Evolutionary conservation across 92 coral and sea anemone genomes (phyloP).

Genomic region (Palythoa caribaeorum): DNA sequence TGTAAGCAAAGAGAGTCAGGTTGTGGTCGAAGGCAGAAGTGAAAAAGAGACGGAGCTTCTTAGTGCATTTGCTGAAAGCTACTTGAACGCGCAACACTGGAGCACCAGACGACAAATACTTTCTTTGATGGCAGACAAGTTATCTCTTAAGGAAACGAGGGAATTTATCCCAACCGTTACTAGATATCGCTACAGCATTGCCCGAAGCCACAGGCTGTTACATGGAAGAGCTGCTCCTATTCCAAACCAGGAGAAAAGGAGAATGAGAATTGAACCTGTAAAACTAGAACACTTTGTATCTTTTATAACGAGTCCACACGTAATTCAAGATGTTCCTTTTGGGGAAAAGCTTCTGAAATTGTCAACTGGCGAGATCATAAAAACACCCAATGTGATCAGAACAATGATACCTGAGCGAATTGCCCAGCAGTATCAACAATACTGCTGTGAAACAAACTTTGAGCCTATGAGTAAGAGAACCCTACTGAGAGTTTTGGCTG

Average conservation of each 20-base stretch:
- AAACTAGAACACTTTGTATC: slow-evolving; percentile 61
- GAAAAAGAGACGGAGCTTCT: slow-evolving; percentile 36
- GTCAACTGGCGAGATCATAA: slow-evolving; percentile 53
- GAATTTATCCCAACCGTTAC: no score
- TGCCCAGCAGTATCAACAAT: slow-evolving; percentile 50
- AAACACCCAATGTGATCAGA: slow-evolving; percentile 63
- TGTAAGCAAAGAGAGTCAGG: no score
- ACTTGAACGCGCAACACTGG: slow-evolving; percentile 54
- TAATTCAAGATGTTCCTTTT: slow-evolving; percentile 62
- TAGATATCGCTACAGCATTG: no score
- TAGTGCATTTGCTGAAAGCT: slow-evolving; percentile 46
- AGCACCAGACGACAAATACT: slow-evolving; percentile 45
- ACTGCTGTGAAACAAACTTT: slow-evolving; percentile 47
- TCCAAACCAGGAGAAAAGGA: no score
- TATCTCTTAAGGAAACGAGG: no score
- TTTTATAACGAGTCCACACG: slow-evolving; percentile 65
- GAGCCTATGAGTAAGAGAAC: slow-evolving; percentile 54
- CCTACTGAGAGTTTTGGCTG: slow-evolving; percentile 38
- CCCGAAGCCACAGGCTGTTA: no score
- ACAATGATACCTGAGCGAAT: slow-evolving; percentile 56
- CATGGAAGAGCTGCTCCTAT: no score
- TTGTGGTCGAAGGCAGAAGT: no score
- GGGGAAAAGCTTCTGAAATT: slow-evolving; percentile 56
- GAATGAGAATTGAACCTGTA: no score
- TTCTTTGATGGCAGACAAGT: no score